Evolutionary conservation across 1,140 invertebrate species (phyloP), one percentile per base, ranked within the genome.

Genomic region (Dinoponera quadriceps): DNA sequence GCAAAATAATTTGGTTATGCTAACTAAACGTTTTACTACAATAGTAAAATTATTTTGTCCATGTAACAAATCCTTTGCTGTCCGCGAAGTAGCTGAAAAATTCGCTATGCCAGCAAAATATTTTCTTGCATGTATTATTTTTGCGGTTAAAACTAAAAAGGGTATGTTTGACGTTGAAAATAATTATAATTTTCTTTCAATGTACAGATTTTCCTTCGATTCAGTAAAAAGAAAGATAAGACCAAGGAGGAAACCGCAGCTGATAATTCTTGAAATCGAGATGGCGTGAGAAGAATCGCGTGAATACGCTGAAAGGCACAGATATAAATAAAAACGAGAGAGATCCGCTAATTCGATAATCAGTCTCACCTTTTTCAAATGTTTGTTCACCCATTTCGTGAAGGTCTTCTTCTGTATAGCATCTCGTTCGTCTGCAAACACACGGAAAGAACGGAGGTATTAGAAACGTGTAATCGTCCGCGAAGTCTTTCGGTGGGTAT

Each of bases 341-440:
- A 57, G n/a, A 25, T 54, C 29, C 29, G 44, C 27, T 33, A 78
- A 38, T 49, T 54, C 48, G 13, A 57, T 18, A 60, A 57, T 22
- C 16, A n/a, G 84, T 89, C 95, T 97, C 96, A 99, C 99, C 98
- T 99, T 99, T 95, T 98, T 98, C 91, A 99, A 96, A 96, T 99
- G 99, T 96, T 99, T 99, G 96, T 99, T 99, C 95, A 99, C 98
- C 99, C 99, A 99, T 97, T 99, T 99, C 90, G 99, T 99, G 95
- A 99, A 99, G 88, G 99, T 99, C 95, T 99, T 99, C 96, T 99
- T 99, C 95, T 99, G 99, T 93, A 99, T 99, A 90, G 98, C 98
- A 96, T 99, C 99, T 95, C 99, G 96, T 96, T 99, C 99, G 95
- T 99, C 99, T 99, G 96, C 71, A 97, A 97, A 90, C 90, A 93